Evolutionary conservation across 2,113 vertebrate genomes (phyloP), one percentile per base, ranked within the genome.

Genomic region (Chloebia gouldiae): DNA sequence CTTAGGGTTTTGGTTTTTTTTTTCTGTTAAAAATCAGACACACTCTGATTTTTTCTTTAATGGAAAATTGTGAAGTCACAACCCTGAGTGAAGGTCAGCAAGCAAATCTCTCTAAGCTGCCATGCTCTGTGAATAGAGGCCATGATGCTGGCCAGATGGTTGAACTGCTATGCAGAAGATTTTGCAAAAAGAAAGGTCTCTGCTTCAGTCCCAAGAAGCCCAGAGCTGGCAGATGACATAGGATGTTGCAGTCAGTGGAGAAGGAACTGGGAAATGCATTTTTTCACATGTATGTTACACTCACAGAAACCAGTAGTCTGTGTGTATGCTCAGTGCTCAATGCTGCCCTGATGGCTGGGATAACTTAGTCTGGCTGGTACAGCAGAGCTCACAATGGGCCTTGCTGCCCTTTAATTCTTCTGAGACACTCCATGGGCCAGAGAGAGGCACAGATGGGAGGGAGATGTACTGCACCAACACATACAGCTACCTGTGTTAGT

Each of bases 321-420:
- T 1, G 0, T 2, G 5, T 60, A 40, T 39, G 39, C 39, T 39
- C 39, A 39, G 10, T 40, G 40, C 40, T 40, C 40, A 40, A 40
- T 40, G 40, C 40, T 12, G 13, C 40, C 22, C 28, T 1, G 1
- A 8, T 1, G 2, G 18, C 1, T 31, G 71, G 13, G 30, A 42
- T 76, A 42, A 51, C 20, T 51, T 44, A 28, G 39, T 23, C 11
- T 28, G 25, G 25, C 8, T 68, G 57, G 21, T 35, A 30, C 27
- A 65, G 17, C 18, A 2, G 17, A 83, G 45, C 22, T 42, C 76
- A 57, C 16, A 7, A 1, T 21, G 16, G n/a, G 25, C 24, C 33
- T 88, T 71, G 17, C 30, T 63, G 45, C 8, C 21, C 23, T 31
- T 44, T 64, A 31, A 28, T 33, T 20, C 40, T 49, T 7, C 18